Evolutionary conservation across 2,797 vertebrate species (phyloP).

Genomic region (Dipus sagitta): DNA sequence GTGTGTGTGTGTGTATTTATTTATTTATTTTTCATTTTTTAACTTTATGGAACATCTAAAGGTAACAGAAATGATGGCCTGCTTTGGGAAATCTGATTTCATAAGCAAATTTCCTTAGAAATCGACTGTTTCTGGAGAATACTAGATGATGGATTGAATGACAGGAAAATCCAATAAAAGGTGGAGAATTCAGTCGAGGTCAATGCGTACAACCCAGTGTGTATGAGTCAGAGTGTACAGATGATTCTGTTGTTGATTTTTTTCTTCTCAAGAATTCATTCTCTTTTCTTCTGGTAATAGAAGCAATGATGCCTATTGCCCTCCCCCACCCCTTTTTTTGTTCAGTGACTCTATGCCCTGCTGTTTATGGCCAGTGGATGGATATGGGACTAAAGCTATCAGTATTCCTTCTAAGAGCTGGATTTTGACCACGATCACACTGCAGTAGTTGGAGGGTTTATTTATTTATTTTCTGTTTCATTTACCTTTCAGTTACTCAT

Average conservation of each 20-base stretch:
- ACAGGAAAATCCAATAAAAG: not conserved
- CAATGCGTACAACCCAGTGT: too few species aligned
- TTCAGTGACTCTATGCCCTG: not conserved
- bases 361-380: not conserved
- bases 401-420: not conserved
- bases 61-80: not conserved
- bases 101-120: not conserved
- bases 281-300: not conserved
- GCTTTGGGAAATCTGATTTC: conserved; percentile 11
- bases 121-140: not conserved
- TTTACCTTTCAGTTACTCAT: conserved; percentile 7
- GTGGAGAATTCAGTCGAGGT: not conserved
- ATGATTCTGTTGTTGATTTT: not conserved
- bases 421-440: not conserved
- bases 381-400: not conserved
- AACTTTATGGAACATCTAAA: not conserved
- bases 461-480: conserved; percentile 2
- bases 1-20: too few species aligned
- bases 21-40: not conserved
- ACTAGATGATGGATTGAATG: not conserved
- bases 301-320: not conserved
- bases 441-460: not conserved
- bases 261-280: not conserved
- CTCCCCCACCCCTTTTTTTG: not conserved
- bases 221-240: too few species aligned